phyloP scores from a whole-genome alignment of 2,797 vertebrate genomes.

The Falco berigora region DNA sequence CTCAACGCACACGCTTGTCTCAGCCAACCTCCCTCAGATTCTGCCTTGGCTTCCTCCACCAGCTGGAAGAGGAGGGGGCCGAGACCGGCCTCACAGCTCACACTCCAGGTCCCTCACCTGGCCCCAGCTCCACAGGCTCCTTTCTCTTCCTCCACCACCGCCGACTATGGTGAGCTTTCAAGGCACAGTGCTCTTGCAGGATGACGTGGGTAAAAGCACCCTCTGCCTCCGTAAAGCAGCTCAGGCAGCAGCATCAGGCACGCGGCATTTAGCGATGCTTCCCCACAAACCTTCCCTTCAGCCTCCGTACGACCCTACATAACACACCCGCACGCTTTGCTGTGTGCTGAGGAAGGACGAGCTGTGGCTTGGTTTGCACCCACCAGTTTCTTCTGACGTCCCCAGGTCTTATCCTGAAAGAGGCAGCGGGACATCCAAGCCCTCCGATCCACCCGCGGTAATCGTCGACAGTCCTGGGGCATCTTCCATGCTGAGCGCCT shows the following conservation, averaged over 20 bases:
- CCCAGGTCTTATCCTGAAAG: background rate
- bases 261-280: background rate
- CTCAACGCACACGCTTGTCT: accelerated
- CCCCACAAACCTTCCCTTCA: background rate
- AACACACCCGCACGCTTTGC: accelerated
- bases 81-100: background rate
- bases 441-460: background rate
- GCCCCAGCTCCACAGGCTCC: background rate
- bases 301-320: background rate
- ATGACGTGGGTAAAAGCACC: background rate
- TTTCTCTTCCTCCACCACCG: background rate
- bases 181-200: background rate
- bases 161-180: background rate
- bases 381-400: background rate
- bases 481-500: background rate
- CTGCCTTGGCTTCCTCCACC: background rate
- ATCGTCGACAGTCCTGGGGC: background rate
- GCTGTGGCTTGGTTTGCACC: background rate
- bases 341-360: background rate
- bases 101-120: background rate
- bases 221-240: background rate
- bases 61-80: background rate
- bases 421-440: background rate
- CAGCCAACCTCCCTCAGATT: background rate
- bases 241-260: background rate